These are phyloP conservation scores for Siniperca scherzeri DNA, from an alignment of 2,797 vertebrate species.

Conservation along the genomic window DNA sequence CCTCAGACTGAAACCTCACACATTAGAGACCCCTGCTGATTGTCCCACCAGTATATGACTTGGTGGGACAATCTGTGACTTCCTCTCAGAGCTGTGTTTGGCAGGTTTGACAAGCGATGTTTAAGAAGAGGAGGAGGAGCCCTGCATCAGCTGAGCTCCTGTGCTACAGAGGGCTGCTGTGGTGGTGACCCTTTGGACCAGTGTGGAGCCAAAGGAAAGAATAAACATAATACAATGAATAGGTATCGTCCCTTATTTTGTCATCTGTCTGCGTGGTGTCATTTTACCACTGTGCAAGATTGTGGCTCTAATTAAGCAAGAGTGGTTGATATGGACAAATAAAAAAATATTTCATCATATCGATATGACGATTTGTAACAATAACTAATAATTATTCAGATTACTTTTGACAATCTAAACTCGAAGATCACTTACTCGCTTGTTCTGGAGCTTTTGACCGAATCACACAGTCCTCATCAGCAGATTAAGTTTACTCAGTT, in stretches of 20 bases:
- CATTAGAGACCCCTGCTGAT: constrained; percentile 19
- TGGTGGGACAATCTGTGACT: not conserved
- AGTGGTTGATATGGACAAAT: not conserved
- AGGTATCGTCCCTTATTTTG: constrained; percentile 1
- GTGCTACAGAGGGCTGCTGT: constrained; percentile 68
- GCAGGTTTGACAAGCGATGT: constrained; percentile 46
- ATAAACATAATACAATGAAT: not conserved
- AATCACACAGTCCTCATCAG: not conserved
- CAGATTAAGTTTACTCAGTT: not conserved
- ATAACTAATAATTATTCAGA: not conserved
- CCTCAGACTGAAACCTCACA: constrained; percentile 18
- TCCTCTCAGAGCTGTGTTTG: constrained; percentile 50
- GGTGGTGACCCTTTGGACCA: constrained; percentile 26
- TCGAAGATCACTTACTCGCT: not conserved
- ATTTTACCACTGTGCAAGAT: constrained; percentile 2
- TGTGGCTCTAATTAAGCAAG: not conserved
- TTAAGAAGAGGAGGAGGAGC: constrained; percentile 26
- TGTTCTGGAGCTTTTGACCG: constrained; percentile 10
- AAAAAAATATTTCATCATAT: not conserved
- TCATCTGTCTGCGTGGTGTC: not conserved
- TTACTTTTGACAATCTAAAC: not conserved
- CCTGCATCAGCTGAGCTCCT: constrained; percentile 43
- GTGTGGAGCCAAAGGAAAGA: not conserved
- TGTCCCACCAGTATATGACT: not conserved
- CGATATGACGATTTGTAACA: not conserved